phyloP scores from a whole-genome alignment of 2,888 invertebrate genomes.

The Cephonodes hylas region DNA sequence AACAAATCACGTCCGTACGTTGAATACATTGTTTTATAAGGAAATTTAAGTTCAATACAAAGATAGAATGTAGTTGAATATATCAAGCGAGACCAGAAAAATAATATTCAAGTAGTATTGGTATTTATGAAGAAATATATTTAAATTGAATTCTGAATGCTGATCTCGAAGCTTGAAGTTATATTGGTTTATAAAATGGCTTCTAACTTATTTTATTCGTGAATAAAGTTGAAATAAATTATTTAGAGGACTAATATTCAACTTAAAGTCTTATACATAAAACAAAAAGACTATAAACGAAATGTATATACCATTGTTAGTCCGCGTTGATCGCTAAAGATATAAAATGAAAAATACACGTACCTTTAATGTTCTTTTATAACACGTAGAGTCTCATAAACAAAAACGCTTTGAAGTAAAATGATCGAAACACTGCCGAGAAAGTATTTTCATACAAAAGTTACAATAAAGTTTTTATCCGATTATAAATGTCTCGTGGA shows the following conservation, averaged over 20 bases:
- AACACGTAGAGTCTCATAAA: neutral
- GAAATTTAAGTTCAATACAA: neutral
- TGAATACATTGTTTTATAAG: neutral
- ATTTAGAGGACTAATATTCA: neutral
- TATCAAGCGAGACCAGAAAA: neutral
- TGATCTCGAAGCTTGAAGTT: neutral
- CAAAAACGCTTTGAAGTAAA: neutral
- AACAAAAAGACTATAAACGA: neutral
- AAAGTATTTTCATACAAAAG: slow-evolving; percentile 15
- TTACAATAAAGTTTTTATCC: slow-evolving; percentile 12
- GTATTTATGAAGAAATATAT: neutral
- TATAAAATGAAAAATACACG: neutral
- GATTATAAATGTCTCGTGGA: slow-evolving; percentile 13
- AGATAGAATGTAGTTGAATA: neutral
- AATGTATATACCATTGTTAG: neutral
- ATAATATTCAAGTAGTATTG: neutral
- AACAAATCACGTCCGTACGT: neutral
- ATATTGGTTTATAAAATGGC: neutral
- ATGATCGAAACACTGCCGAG: neutral
- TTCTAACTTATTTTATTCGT: neutral
- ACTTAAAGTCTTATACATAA: neutral
- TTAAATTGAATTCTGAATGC: neutral
- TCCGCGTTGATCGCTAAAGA: neutral
- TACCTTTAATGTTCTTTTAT: neutral
- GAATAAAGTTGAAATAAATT: neutral